Base-by-base conservation (phyloP, 2,888 invertebrate species). In the Catocala nupta region DNA sequence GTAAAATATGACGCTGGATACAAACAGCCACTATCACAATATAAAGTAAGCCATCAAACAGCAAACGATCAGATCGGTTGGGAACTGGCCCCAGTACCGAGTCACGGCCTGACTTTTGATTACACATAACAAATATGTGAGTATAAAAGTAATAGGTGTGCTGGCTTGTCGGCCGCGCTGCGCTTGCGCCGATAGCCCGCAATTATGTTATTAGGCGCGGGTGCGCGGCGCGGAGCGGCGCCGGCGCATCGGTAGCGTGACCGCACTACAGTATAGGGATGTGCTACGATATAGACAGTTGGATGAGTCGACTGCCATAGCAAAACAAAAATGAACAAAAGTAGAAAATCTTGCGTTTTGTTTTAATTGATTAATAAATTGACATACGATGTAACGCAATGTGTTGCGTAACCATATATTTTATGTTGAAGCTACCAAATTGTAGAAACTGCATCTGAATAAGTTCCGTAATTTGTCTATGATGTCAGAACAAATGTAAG, bases 171-270 rank as follows among this genome's bases (percentile, higher is more conserved):
- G 65, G 59, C 57, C 47, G 61, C 64, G 63, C 53, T 52, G 70
- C 62, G 70, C 58, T 63, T 65, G 62, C 57, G 66, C 60, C 61
- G 76, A 73, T 75, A 81, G 72, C 82, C 85, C 51, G 75, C 87
- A 83, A 89, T 90, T 90, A 90, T 80, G 85, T 86, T 83, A 89
- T 90, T 88, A 88, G 81, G 80, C 72, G 77, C 65, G 67, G 55
- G 55, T 68, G 65, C 73, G 70, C 68, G 55, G 64, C 64, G 55
- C 49, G 56, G 59, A 52, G 63, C 65, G 71, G 64, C 65, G 56
- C 48, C 59, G 59, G 64, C 64, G 71, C 69, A 48, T 53, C 67
- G 54, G 68, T 65, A 69, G 70, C 63, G 68, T 59, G 63, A 65
- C 73, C 71, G 65, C 59, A 63, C 61, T 54, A 43, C 44, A 43